phyloP scores from a whole-genome alignment of 1,140 invertebrate species.

The Pogonomyrmex californicus region DNA sequence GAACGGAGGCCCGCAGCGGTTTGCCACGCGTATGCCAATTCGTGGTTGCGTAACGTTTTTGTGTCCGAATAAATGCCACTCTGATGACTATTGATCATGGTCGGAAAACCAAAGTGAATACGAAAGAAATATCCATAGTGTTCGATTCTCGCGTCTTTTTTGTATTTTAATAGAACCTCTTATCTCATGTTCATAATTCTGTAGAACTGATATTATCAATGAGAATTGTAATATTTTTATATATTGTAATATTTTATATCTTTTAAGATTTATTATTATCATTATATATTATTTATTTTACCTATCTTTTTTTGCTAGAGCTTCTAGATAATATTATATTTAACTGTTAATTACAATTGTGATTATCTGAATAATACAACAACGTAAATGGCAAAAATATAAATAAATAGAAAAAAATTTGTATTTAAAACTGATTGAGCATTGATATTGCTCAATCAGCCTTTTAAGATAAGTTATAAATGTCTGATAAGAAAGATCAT shows the following conservation, averaged over 20 bases:
- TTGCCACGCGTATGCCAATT: constrained; percentile 37
- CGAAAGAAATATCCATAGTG: background rate
- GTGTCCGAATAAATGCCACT: constrained; percentile 19
- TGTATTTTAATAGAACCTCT: background rate
- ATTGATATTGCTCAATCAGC: background rate
- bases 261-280: background rate
- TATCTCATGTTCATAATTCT: background rate
- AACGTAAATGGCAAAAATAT: background rate
- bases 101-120: background rate
- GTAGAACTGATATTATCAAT: background rate
- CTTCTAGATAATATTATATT: background rate
- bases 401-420: background rate
- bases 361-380: background rate
- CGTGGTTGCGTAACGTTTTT: constrained; percentile 37
- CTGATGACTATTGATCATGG: constrained; percentile 24
- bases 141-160: background rate
- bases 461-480: background rate
- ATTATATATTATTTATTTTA: constrained; percentile 1
- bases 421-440: background rate
- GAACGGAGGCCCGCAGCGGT: constrained; percentile 40
- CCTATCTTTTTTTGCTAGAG: background rate
- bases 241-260: background rate
- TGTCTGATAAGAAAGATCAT: background rate
- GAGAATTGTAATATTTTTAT: background rate
- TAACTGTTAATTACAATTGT: background rate